Percentiles rank a stretch among this genome's conserved stretches.
Evolutionary conservation across 2,797 vertebrate genomes (phyloP).

Genomic region (Alfaro cultratus): DNA sequence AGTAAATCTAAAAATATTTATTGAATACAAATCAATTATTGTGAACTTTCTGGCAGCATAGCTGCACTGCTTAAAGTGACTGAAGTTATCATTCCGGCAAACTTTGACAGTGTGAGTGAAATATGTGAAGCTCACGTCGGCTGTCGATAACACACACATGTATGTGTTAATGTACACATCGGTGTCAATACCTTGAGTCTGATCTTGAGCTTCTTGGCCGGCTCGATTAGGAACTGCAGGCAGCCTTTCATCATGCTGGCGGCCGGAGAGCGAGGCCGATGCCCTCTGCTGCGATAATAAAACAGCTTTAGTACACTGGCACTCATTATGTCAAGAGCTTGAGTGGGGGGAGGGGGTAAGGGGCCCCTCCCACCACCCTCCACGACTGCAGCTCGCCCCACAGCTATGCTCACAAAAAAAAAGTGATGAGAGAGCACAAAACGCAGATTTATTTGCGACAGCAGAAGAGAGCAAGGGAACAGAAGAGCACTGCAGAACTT

Average conservation of each 20-base stretch:
- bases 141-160: neutral
- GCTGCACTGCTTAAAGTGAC: neutral
- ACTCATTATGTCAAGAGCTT: conserved; percentile 39
- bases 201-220: conserved; percentile 83
- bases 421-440: conserved; percentile 67
- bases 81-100: neutral
- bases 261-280: conserved; percentile 48
- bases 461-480: conserved; percentile 29
- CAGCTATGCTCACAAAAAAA: conserved; percentile 15
- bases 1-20: neutral
- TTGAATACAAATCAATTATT: neutral
- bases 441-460: conserved; percentile 52
- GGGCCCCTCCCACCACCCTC: neutral
- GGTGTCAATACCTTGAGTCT: conserved; percentile 75
- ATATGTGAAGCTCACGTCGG: neutral
- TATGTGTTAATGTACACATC: neutral
- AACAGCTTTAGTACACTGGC: conserved; percentile 59
- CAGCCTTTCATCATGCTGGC: conserved; percentile 84
- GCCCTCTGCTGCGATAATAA: conserved; percentile 60
- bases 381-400: conserved; percentile 46
- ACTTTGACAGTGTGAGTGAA: neutral
- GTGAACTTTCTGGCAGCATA: neutral
- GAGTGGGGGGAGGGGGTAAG: neutral
- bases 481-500: conserved; percentile 66
- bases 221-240: conserved; percentile 83